A percentile compares a stretch with the other conserved stretches of the same genome.
These are phyloP conservation scores for Copidosoma aretas DNA, from an alignment of 2,888 invertebrate species.

Conservation along the genomic window DNA sequence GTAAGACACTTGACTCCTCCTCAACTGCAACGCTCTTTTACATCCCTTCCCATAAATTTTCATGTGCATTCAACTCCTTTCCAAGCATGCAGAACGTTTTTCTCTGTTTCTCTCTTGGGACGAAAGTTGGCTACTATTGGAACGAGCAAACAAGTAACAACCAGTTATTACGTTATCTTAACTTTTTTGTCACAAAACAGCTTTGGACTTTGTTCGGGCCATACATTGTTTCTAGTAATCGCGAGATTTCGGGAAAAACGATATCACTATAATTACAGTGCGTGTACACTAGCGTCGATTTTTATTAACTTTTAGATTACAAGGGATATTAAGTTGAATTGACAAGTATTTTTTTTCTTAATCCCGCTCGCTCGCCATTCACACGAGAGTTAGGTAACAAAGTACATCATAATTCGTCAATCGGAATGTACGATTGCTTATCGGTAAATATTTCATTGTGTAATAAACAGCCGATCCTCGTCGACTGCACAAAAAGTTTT, in stretches of 20 bases:
- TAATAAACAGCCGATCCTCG: slow-evolving; percentile 1
- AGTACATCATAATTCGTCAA: slow-evolving; percentile 1
- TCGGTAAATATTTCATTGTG: slow-evolving; percentile 18
- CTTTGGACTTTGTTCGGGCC: too few species aligned
- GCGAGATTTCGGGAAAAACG: neutral
- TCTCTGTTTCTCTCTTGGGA: slow-evolving; percentile 32
- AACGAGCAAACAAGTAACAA: slow-evolving; percentile 58
- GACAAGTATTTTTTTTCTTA: slow-evolving; percentile 5
- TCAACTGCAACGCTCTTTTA: neutral
- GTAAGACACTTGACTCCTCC: slow-evolving; percentile 38
- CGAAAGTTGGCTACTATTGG: slow-evolving; percentile 53
- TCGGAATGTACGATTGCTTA: slow-evolving; percentile 3
- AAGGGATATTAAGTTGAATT: slow-evolving; percentile 4
- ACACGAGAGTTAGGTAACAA: slow-evolving; percentile 5
- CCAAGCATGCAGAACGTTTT: slow-evolving; percentile 3
- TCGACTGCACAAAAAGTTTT: neutral
- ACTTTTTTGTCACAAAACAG: too few species aligned
- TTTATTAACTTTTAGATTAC: neutral
- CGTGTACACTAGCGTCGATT: neutral
- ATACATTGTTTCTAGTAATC: neutral
- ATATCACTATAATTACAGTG: neutral
- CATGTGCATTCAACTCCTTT: neutral
- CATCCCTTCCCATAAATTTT: neutral
- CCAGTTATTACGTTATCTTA: slow-evolving; percentile 42
- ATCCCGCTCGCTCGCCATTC: slow-evolving; percentile 9